Conservation (phyloP, 1,140 invertebrate genomes). For the Saccostrea cuccullata region DNA sequence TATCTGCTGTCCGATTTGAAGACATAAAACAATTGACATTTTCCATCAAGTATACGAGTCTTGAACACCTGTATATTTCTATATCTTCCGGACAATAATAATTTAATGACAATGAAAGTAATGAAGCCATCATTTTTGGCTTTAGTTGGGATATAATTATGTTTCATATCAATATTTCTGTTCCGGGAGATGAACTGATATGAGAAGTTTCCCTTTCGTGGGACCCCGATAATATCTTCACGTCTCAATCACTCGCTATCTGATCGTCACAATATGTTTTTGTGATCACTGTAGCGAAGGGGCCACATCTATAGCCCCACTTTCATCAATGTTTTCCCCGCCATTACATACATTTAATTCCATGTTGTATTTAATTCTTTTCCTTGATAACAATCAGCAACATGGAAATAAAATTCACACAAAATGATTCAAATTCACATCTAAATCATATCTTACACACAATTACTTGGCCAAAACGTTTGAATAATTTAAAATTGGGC, state of each 20-base stretch:
- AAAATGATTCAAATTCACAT: not conserved
- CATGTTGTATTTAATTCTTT: not conserved
- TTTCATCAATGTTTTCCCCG: not conserved
- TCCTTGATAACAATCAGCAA: not conserved
- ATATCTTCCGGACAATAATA: not conserved
- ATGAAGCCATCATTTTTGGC: not conserved
- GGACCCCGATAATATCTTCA: slow-evolving; percentile 13
- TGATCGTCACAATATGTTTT: not conserved
- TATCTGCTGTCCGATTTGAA: too few species aligned
- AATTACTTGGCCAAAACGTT: not conserved
- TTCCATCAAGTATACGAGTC: too few species aligned
- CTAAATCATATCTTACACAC: not conserved
- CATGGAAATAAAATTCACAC: not conserved
- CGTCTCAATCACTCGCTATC: not conserved
- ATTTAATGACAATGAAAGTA: slow-evolving; percentile 1
- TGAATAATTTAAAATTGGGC: not conserved
- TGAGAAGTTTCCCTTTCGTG: not conserved
- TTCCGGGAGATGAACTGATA: not conserved
- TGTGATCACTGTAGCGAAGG: slow-evolving; percentile 8
- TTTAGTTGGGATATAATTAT: not conserved
- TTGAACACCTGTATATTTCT: not conserved
- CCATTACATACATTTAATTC: not conserved
- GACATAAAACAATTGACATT: too few species aligned
- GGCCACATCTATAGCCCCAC: not conserved
- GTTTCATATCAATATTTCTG: not conserved